Conservation (phyloP, 2,797 vertebrate genomes). For the Oryzias dopingdopingensis region DNA sequence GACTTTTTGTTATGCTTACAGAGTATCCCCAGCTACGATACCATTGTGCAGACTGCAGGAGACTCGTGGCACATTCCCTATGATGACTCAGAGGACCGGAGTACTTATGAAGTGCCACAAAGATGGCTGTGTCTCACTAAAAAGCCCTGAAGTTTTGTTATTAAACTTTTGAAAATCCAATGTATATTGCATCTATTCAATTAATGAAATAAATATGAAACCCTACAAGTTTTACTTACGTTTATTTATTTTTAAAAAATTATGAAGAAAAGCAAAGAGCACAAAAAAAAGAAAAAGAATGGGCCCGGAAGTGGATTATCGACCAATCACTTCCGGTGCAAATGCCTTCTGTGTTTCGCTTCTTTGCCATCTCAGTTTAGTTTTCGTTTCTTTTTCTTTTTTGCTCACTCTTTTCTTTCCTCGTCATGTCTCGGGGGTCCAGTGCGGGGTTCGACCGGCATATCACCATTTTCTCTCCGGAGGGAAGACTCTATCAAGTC, state of each 20-base stretch:
- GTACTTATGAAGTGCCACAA: conserved; percentile 84
- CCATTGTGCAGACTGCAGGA: conserved; percentile 86
- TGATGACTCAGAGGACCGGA: conserved; percentile 82
- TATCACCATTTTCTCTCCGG: conserved; percentile 92
- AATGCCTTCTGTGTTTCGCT: conserved; percentile 25
- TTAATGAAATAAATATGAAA: too few relatives aligned
- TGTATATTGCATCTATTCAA: too few relatives aligned
- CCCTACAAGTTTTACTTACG: too few relatives aligned
- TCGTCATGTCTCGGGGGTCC: conserved; percentile 86
- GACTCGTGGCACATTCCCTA: conserved; percentile 93
- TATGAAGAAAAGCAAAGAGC: too few relatives aligned
- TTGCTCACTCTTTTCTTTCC: neutral
- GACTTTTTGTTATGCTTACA: conserved; percentile 42
- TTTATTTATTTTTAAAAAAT: too few relatives aligned
- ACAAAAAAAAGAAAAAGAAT: too few relatives aligned
- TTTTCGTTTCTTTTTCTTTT: conserved; percentile 23
- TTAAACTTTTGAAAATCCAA: neutral
- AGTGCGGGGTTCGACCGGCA: conserved; percentile 92
- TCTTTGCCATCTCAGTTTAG: conserved; percentile 17
- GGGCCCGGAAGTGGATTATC: conserved; percentile 33
- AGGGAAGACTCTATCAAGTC: conserved; percentile 93
- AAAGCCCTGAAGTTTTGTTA: conserved; percentile 19
- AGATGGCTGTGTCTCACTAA: conserved; percentile 88
- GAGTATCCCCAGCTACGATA: conserved; percentile 82
- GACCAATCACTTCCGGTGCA: conserved; percentile 30